Conservation (phyloP, 2,113 vertebrate genomes). For the Macroglossus sobrinus region DNA sequence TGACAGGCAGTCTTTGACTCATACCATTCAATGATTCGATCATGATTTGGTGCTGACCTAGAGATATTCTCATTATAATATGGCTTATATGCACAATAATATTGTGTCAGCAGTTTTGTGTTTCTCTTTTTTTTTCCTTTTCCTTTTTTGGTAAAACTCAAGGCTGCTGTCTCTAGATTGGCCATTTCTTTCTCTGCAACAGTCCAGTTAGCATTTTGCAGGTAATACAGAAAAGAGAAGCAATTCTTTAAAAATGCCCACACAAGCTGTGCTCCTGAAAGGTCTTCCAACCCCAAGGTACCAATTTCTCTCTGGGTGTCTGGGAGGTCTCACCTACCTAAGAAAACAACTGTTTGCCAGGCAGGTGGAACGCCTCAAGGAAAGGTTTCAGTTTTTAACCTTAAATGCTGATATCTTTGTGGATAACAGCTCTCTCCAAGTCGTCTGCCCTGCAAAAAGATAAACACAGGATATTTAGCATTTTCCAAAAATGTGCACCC, state of each 20-base stretch:
- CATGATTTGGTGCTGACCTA: background rate
- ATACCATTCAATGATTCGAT: background rate
- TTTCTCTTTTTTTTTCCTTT: background rate
- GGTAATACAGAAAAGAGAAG: background rate
- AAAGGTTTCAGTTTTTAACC: background rate
- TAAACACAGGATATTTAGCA: background rate
- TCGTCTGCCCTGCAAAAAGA: background rate
- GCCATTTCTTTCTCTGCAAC: background rate
- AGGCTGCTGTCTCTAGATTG: background rate
- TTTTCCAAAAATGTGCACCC: constrained; percentile 14
- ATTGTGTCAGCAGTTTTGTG: background rate
- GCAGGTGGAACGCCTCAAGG: background rate
- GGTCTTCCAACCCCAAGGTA: background rate
- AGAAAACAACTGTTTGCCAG: background rate
- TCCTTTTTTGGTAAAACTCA: background rate
- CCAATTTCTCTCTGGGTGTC: background rate
- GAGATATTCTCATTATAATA: background rate
- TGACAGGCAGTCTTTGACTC: background rate
- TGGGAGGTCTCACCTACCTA: background rate
- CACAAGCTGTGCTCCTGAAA: background rate
- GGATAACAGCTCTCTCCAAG: background rate
- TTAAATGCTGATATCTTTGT: background rate
- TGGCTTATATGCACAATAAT: too few species aligned
- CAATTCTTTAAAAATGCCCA: background rate
- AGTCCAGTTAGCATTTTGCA: background rate